A percentile compares a stretch with the other conserved stretches of the same genome.
phyloP scores from a whole-genome alignment of 2,113 vertebrate species.

The Calidris pugnax region DNA sequence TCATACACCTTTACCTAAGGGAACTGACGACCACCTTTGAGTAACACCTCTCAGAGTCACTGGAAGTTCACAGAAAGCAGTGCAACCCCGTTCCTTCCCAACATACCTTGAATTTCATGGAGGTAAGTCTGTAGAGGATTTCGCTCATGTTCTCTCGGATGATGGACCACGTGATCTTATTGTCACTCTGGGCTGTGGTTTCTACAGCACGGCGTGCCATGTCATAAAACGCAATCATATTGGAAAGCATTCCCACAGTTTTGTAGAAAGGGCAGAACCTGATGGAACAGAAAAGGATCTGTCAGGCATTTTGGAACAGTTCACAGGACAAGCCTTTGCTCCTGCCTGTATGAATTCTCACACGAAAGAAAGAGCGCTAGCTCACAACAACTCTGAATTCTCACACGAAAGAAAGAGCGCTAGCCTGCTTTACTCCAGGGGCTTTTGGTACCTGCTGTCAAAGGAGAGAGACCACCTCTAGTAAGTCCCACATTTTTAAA shows the following conservation, averaged over 20 bases:
- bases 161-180: constrained; percentile 97
- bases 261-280: constrained; percentile 99
- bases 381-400: neutral
- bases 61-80: neutral
- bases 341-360: neutral
- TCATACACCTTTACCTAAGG: neutral
- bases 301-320: neutral
- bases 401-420: neutral
- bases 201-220: constrained; percentile 97
- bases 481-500: neutral
- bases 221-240: constrained; percentile 95
- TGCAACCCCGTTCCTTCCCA: neutral
- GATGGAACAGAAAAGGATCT: neutral
- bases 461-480: neutral
- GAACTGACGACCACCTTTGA: neutral
- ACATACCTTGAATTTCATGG: constrained; percentile 97
- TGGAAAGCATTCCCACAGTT: constrained; percentile 94
- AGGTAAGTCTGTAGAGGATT: constrained; percentile 92
- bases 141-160: constrained; percentile 96
- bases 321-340: neutral
- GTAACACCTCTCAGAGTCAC: neutral
- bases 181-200: constrained; percentile 96
- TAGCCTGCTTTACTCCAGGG: neutral
- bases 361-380: neutral
- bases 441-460: neutral